Evolutionary conservation across 2,888 invertebrate species (phyloP).

Genomic region (Philopedon plagiatum): DNA sequence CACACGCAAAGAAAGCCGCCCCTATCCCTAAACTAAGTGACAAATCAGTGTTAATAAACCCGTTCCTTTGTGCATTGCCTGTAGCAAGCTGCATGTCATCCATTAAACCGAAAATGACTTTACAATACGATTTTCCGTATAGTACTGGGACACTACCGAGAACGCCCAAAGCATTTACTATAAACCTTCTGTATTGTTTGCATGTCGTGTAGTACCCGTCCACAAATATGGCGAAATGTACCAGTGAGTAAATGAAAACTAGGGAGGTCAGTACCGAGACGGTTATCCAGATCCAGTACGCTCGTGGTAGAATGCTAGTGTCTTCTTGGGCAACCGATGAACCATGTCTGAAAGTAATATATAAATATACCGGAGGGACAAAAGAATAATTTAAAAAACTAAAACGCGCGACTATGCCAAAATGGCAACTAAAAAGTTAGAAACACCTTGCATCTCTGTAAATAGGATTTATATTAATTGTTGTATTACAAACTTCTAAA

Average conservation of each 20-base stretch:
- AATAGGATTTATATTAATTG: too few relatives aligned
- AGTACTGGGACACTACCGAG: conserved; percentile 75
- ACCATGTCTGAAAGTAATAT: conserved; percentile 73
- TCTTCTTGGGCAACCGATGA: conserved; percentile 75
- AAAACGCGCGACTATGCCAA: too few relatives aligned
- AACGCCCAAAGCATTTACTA: conserved; percentile 74
- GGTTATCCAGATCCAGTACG: conserved; percentile 82
- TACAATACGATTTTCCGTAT: conserved; percentile 79
- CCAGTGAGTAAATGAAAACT: conserved; percentile 77
- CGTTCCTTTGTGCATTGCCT: conserved; percentile 75
- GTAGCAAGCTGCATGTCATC: conserved; percentile 83
- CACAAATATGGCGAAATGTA: conserved; percentile 79
- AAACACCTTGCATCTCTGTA: too few relatives aligned
- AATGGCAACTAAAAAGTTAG: too few relatives aligned
- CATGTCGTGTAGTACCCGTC: conserved; percentile 85
- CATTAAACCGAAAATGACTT: conserved; percentile 86
- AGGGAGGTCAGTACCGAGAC: conserved; percentile 75
- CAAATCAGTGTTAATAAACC: conserved; percentile 81
- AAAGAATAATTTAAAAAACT: too few relatives aligned
- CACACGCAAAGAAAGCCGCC: conserved; percentile 69
- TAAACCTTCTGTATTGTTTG: conserved; percentile 78
- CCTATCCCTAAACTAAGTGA: conserved; percentile 78
- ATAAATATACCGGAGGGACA: too few relatives aligned
- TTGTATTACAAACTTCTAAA: too few relatives aligned
- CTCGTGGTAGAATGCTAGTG: conserved; percentile 73